Percentiles rank a stretch among this genome's conserved stretches.
Conservation (phyloP, 2,888 invertebrate species). For the Apamea sordens region DNA sequence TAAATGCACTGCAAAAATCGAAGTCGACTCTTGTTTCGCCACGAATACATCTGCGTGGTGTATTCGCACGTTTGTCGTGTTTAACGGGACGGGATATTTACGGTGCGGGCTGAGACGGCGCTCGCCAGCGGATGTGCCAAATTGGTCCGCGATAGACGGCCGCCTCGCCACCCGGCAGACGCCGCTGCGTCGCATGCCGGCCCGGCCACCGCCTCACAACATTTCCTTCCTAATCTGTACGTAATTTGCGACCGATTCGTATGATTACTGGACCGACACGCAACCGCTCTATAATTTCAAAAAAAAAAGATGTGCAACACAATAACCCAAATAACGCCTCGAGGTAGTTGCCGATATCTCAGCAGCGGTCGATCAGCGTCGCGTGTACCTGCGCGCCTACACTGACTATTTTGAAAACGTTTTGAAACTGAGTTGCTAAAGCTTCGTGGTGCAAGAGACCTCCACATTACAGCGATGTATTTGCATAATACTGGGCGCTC, state of each 20-base stretch:
- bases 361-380: slow-evolving; percentile 73
- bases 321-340: slow-evolving; percentile 71
- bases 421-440: slow-evolving; percentile 88
- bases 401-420: slow-evolving; percentile 86
- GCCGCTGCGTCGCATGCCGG: slow-evolving; percentile 86
- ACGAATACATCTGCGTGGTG: slow-evolving; percentile 70
- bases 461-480: slow-evolving; percentile 85
- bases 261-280: slow-evolving; percentile 70
- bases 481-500: slow-evolving; percentile 88
- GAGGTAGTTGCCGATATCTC: slow-evolving; percentile 73
- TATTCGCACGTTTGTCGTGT: slow-evolving; percentile 74
- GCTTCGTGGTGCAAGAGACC: slow-evolving; percentile 87
- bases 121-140: slow-evolving; percentile 89
- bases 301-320: slow-evolving; percentile 71
- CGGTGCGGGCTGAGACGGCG: slow-evolving; percentile 81
- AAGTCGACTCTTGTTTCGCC: slow-evolving; percentile 70
- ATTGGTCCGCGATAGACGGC: slow-evolving; percentile 86
- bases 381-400: slow-evolving; percentile 80
- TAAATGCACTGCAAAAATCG: slow-evolving; percentile 61
- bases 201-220: slow-evolving; percentile 83
- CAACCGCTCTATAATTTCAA: slow-evolving; percentile 70
- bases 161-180: slow-evolving; percentile 86
- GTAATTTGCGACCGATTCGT: slow-evolving; percentile 74
- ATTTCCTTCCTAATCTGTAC: slow-evolving; percentile 78
- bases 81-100: slow-evolving; percentile 85